These are phyloP conservation scores for Hemibagrus wyckioides DNA, from an alignment of 2,113 vertebrate genomes.

Conservation along the genomic window DNA sequence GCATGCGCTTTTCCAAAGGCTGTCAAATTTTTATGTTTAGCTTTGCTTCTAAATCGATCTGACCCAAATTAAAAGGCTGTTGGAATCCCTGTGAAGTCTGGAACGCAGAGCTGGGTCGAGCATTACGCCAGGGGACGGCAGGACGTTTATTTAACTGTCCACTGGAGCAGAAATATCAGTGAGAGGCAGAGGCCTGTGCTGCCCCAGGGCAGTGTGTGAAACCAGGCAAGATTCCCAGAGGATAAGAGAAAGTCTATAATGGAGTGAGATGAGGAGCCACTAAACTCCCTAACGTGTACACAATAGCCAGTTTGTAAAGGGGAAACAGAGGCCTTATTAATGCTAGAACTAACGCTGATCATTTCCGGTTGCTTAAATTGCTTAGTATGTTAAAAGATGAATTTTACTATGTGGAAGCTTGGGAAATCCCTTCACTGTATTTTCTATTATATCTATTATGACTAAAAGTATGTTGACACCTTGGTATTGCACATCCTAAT, in stretches of 20 bases:
- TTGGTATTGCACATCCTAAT: not conserved
- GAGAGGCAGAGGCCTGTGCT: conserved; percentile 64
- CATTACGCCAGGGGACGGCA: conserved; percentile 43
- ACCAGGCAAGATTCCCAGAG: conserved; percentile 61
- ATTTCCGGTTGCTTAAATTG: not conserved
- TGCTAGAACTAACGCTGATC: not conserved
- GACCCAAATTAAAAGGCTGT: conserved; percentile 56
- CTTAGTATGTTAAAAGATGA: not conserved
- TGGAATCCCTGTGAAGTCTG: conserved; percentile 39
- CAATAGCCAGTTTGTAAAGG: not conserved
- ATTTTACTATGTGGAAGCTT: not conserved
- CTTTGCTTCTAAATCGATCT: conserved; percentile 48
- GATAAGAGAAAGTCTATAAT: conserved; percentile 57
- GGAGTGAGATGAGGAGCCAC: conserved; percentile 54
- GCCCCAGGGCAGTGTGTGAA: conserved; percentile 65
- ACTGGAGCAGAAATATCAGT: conserved; percentile 73
- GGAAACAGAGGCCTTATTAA: conserved; percentile 3
- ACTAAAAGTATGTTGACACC: not conserved
- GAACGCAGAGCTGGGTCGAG: conserved; percentile 39
- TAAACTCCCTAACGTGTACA: conserved; percentile 24
- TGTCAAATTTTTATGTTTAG: conserved; percentile 41
- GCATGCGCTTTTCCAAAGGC: conserved; percentile 31
- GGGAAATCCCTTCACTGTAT: not conserved
- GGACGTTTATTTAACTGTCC: conserved; percentile 72
- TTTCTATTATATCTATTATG: not conserved